phyloP scores from a whole-genome alignment of 2,888 invertebrate species.

The Ametastegia equiseti region DNA sequence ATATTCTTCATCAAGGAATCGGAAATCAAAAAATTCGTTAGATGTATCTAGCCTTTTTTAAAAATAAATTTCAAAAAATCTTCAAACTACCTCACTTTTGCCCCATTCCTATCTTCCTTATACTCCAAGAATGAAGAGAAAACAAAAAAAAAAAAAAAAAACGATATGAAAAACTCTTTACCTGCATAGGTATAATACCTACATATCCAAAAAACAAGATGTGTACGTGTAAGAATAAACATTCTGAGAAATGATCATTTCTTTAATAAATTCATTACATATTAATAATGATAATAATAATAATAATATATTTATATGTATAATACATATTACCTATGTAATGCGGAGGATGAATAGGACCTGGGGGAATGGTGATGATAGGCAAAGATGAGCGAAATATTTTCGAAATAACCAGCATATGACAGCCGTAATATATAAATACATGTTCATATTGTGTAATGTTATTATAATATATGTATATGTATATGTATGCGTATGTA shows the following conservation, averaged over 20 bases:
- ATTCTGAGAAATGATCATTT: slow-evolving; percentile 2
- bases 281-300: neutral
- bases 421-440: neutral
- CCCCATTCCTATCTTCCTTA: too few relatives aligned
- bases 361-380: neutral
- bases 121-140: too few relatives aligned
- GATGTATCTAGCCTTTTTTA: too few relatives aligned
- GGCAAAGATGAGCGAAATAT: neutral
- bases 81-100: too few relatives aligned
- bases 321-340: neutral
- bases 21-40: too few relatives aligned
- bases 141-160: too few relatives aligned
- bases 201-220: too few relatives aligned
- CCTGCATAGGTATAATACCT: neutral
- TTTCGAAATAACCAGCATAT: neutral
- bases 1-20: too few relatives aligned
- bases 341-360: neutral
- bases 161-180: neutral
- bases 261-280: slow-evolving; percentile 38
- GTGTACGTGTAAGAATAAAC: neutral
- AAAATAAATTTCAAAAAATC: too few relatives aligned
- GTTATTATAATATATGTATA: neutral
- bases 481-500: neutral
- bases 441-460: neutral
- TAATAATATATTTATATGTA: neutral